Evolutionary conservation across 2,797 vertebrate species (phyloP).

Genomic region (Clarias fuscus): DNA sequence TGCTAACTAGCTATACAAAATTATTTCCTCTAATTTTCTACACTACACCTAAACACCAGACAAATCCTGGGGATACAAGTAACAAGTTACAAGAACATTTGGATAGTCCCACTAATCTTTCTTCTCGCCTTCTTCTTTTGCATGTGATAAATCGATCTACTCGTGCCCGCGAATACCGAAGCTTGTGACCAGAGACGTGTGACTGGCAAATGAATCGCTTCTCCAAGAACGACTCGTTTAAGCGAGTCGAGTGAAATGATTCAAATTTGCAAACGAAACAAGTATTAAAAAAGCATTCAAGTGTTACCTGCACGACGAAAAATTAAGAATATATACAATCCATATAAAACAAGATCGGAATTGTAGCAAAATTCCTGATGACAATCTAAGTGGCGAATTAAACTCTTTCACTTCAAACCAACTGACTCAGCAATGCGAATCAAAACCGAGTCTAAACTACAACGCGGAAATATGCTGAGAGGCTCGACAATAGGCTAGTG

Average conservation of each 20-base stretch:
- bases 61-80: background rate
- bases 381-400: background rate
- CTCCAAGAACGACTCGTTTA: background rate
- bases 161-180: background rate
- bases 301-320: background rate
- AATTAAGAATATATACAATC: background rate
- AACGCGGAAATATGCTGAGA: background rate
- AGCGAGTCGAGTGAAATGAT: background rate
- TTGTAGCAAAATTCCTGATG: background rate
- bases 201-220: background rate
- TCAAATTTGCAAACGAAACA: background rate
- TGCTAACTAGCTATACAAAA: conserved; percentile 3
- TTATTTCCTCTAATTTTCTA: background rate
- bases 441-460: background rate
- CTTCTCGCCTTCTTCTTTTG: background rate
- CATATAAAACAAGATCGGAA: background rate
- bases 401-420: background rate
- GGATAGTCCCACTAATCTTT: background rate
- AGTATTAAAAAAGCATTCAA: background rate
- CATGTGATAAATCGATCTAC: too few species aligned
- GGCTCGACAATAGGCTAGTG: background rate
- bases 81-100: background rate
- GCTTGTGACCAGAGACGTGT: background rate
- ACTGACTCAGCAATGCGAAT: background rate
- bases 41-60: background rate